Evolutionary conservation across 2,113 vertebrate species (phyloP).

Genomic region (Psophia crepitans): DNA sequence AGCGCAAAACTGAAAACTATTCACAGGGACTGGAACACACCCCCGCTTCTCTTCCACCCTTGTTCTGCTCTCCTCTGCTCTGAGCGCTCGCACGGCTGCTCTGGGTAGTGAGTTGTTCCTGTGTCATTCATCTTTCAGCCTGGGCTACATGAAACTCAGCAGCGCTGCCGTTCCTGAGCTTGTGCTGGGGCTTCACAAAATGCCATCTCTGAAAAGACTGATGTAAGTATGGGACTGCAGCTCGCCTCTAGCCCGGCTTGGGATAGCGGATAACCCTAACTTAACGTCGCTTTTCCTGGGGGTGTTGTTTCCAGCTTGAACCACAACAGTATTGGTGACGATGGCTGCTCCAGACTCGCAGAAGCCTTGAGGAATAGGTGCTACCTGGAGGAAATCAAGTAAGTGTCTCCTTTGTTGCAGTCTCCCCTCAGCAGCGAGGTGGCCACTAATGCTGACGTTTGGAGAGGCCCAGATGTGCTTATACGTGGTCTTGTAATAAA

Average conservation of each 20-base stretch:
- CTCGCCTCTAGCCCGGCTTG: fast-evolving
- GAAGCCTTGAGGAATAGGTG: constrained; percentile 59
- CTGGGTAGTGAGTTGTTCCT: background rate
- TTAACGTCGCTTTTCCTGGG: background rate
- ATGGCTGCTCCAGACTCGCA: constrained; percentile 47
- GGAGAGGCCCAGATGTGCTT: background rate
- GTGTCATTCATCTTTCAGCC: constrained; percentile 61
- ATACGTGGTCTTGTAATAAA: background rate
- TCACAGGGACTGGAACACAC: background rate
- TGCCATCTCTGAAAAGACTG: constrained; percentile 70
- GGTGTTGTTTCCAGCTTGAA: constrained; percentile 72
- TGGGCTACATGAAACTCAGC: constrained; percentile 71
- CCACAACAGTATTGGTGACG: constrained; percentile 15
- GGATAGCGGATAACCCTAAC: background rate
- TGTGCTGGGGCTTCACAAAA: constrained; percentile 43
- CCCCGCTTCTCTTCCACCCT: background rate
- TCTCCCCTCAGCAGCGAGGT: background rate
- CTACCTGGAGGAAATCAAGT: constrained; percentile 77
- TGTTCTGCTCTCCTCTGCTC: background rate
- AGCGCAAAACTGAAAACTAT: background rate
- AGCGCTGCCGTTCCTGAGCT: constrained; percentile 50
- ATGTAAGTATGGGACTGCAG: constrained; percentile 70
- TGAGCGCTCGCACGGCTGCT: fast-evolving
- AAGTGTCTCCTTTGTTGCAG: constrained; percentile 36
- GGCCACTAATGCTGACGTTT: background rate